Percentiles rank a stretch among this genome's conserved stretches.
Conservation (phyloP, 2,797 vertebrate genomes). For the Chaenodraco wilsoni region DNA sequence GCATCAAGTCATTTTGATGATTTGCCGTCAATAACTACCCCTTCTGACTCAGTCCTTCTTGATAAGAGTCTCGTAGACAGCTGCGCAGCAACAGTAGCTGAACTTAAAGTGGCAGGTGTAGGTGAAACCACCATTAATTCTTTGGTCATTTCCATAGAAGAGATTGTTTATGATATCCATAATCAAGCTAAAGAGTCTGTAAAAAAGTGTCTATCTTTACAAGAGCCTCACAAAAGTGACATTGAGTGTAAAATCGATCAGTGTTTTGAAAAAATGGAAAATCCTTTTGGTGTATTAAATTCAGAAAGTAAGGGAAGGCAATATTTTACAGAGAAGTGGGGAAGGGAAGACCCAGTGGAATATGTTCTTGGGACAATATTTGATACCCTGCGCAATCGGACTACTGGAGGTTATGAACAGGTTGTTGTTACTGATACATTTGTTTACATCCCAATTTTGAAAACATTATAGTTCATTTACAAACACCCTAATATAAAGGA, state of each 20-base stretch:
- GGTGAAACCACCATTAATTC: too few species aligned
- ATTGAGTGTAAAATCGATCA: slow-evolving; percentile 11
- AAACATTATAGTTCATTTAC: slow-evolving; percentile 37
- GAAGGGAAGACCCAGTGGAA: too few species aligned
- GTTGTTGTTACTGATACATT: slow-evolving; percentile 2
- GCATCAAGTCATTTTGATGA: neutral
- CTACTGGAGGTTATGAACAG: too few species aligned
- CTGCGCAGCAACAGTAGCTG: too few species aligned
- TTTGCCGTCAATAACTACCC: too few species aligned
- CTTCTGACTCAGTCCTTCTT: too few species aligned
- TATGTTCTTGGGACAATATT: too few species aligned
- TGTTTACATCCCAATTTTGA: slow-evolving; percentile 39
- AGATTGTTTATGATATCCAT: slow-evolving; percentile 24
- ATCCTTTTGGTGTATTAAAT: slow-evolving; percentile 21
- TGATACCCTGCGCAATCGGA: too few species aligned
- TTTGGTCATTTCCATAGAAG: slow-evolving; percentile 4
- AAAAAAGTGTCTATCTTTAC: slow-evolving; percentile 20
- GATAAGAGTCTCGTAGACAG: too few species aligned
- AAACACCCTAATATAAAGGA: slow-evolving; percentile 5
- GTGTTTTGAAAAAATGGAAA: slow-evolving; percentile 28
- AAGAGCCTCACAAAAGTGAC: slow-evolving; percentile 13
- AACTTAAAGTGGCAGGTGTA: too few species aligned
- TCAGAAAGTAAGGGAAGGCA: slow-evolving; percentile 18
- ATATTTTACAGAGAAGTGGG: slow-evolving; percentile 9
- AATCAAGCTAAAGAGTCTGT: slow-evolving; percentile 3